A percentile compares a stretch with the other conserved stretches of the same genome.
Conservation (phyloP, 1,140 invertebrate genomes). For the Alviniconcha marisindica region DNA sequence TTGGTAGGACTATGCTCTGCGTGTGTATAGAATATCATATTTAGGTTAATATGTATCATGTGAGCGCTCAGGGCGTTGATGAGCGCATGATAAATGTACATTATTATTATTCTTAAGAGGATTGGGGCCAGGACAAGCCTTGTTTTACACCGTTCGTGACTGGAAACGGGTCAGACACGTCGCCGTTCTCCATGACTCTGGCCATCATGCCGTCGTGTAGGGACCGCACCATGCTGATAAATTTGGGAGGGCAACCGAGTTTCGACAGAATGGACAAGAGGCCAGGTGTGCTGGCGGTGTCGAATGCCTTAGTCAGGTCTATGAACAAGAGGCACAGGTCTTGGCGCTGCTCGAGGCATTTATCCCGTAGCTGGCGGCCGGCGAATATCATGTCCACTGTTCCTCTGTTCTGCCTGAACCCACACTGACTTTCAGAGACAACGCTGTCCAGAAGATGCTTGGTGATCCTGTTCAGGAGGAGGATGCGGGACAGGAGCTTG, state of each 20-base stretch:
- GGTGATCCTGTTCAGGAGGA: too few species aligned
- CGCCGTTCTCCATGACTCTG: constrained; percentile 19
- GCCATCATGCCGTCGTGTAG: constrained; percentile 41
- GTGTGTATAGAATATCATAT: too few species aligned
- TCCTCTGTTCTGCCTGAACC: neutral
- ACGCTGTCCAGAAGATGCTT: neutral
- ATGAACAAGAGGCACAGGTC: neutral
- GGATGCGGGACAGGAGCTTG: too few species aligned
- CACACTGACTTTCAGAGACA: constrained; percentile 34
- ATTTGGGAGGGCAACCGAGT: constrained; percentile 45
- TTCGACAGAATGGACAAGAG: constrained; percentile 12
- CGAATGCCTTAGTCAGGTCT: too few species aligned
- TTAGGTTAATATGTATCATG: too few species aligned
- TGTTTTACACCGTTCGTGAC: constrained; percentile 27
- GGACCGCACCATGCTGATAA: constrained; percentile 31
- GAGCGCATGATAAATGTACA: too few species aligned
- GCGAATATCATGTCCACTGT: constrained; percentile 34
- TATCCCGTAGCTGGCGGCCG: constrained; percentile 35
- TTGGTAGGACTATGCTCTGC: too few species aligned
- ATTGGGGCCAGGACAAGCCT: constrained; percentile 26
- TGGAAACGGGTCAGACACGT: constrained; percentile 18
- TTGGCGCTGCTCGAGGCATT: neutral
- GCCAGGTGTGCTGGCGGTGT: too few species aligned
- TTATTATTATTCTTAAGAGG: too few species aligned
- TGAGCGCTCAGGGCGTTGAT: too few species aligned